Conservation (phyloP, 1,140 invertebrate species). For the Mesaphorura yosii region DNA sequence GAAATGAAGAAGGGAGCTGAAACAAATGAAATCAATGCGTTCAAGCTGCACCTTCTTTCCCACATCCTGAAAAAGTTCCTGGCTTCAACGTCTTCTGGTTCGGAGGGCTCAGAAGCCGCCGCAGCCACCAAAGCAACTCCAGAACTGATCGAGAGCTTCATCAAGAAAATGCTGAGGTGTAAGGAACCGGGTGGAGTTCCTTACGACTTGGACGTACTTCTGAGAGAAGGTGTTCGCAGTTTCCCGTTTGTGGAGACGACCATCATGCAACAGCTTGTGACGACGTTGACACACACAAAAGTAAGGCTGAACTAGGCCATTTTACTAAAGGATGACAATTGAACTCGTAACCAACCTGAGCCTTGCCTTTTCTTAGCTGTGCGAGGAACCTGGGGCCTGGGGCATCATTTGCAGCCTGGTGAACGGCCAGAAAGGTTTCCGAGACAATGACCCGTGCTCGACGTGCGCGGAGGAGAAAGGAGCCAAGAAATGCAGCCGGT, state of each 20-base stretch:
- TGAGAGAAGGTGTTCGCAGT: conserved; percentile 68
- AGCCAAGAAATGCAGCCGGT: conserved; percentile 86
- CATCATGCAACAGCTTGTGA: conserved; percentile 67
- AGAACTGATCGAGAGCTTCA: conserved; percentile 32
- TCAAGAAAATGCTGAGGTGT: conserved; percentile 52
- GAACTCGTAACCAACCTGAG: too few relatives aligned
- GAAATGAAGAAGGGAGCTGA: conserved; percentile 72
- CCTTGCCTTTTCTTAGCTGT: conserved; percentile 29
- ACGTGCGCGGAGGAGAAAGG: conserved; percentile 82
- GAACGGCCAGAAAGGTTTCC: conserved; percentile 69
- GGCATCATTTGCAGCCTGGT: conserved; percentile 66
- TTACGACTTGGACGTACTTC: conserved; percentile 65
- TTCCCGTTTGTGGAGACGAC: conserved; percentile 78
- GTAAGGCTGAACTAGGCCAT: conserved; percentile 37
- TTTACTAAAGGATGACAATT: conserved; percentile 11
- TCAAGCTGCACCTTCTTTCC: conserved; percentile 79
- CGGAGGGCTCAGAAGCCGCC: conserved; percentile 12
- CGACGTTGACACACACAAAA: conserved; percentile 57
- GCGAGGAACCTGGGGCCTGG: conserved; percentile 47
- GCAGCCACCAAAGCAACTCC: neutral
- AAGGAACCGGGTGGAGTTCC: conserved; percentile 59
- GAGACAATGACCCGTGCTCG: conserved; percentile 60
- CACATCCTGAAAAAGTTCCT: conserved; percentile 51
- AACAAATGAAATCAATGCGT: conserved; percentile 81
- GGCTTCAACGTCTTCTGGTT: too few relatives aligned